phyloP scores from a whole-genome alignment of 2,888 invertebrate species.

The Sialis fuliginosa region DNA sequence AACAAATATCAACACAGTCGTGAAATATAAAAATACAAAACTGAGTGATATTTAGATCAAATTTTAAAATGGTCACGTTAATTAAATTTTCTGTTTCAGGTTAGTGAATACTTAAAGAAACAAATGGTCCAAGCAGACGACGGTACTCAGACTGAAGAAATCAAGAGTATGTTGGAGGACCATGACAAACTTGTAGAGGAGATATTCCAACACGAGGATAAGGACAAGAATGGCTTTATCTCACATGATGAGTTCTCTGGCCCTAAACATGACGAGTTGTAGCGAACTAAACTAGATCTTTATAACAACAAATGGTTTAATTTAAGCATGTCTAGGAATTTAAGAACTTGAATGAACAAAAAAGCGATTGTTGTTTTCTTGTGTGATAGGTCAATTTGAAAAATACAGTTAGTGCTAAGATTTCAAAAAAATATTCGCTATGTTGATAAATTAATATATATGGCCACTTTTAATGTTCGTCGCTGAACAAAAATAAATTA shows the following conservation, averaged over 20 bases:
- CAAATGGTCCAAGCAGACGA: constrained; percentile 76
- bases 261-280: constrained; percentile 94
- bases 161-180: constrained; percentile 68
- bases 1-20: no score
- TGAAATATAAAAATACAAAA: no score
- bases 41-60: no score
- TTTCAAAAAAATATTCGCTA: no score
- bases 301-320: neutral
- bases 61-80: neutral
- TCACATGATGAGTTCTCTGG: constrained; percentile 94
- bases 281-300: constrained; percentile 16
- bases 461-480: no score
- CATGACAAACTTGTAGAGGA: constrained; percentile 90
- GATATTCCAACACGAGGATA: constrained; percentile 94
- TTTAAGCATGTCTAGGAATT: neutral
- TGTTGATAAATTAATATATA: no score
- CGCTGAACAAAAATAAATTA: no score
- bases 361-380: neutral
- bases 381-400: no score
- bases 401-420: no score
- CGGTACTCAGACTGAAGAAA: constrained; percentile 52
- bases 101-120: constrained; percentile 80
- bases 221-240: constrained; percentile 90
- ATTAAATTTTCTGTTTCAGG: constrained; percentile 33
- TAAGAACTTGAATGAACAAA: neutral